Evolutionary conservation across 2,797 vertebrate species (phyloP), one percentile per base, ranked within the genome.

Genomic region (Centroberyx gerrardi): DNA sequence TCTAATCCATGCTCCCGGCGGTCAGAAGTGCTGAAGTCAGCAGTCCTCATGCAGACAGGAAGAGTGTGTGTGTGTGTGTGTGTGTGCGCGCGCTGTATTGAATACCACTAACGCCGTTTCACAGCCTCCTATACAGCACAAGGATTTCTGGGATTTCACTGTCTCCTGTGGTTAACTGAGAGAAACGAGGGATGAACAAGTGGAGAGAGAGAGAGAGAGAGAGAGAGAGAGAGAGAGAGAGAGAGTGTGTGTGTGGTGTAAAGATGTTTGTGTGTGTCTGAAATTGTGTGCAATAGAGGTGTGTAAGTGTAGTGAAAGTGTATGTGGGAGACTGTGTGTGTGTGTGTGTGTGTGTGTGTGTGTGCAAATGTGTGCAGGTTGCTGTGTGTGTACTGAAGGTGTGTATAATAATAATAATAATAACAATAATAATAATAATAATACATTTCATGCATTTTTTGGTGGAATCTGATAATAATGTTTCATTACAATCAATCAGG

Each of bases 1-100:
- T 71, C 31, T 75, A 68, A 78, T 78, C 75, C 42, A 3, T 36
- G 49, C 56, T 51, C 62, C 52, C 55, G 18, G 68, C 18, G 49
- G 40, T 66, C 70, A 61, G 67, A 33, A 84, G 55, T 72, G 85
- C 78, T 84, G 72, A 71, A 36, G 60, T 80, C 78, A 82, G 78
- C 75, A 49, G 1, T 46, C 44, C 27, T 28, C 71, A 5, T 36
- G 36, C 14, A 49, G 44, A 64, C 52, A 18, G 6, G 5, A 13
- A 5, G 62, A 36, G 64, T 62, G 51, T 52, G 29, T 59, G 28
- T 46, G 52, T 36, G 59, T 58, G 54, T 52, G 59, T 54, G 62
- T 44, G 64, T 62, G 51, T 52, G 29, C 48, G 68, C 48, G 76
- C 62, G 38, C 33, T 33, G 33, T 33, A 33, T 33, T 66, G 70